These are phyloP conservation scores for Rhinogobio ventralis DNA, from an alignment of 2,797 vertebrate species.

Conservation along the genomic window DNA sequence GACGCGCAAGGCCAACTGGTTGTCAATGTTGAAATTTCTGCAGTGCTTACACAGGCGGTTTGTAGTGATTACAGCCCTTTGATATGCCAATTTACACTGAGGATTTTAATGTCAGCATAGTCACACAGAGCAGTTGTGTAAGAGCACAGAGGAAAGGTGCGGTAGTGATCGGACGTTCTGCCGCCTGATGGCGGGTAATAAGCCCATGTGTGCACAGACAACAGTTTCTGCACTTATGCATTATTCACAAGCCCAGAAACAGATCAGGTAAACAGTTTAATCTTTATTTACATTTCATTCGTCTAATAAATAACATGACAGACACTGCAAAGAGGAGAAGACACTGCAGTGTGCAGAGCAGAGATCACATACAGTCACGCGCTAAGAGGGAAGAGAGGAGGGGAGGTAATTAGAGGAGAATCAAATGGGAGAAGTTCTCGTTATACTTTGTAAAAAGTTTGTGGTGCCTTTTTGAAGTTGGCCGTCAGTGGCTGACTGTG, in stretches of 20 bases:
- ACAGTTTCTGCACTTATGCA: conserved; percentile 51
- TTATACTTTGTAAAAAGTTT: conserved; percentile 15
- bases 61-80: conserved; percentile 52
- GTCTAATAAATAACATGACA: conserved; percentile 54
- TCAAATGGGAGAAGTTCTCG: not conserved
- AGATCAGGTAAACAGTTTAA: conserved; percentile 58
- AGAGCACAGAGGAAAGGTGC: conserved; percentile 12
- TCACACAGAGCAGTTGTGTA: conserved; percentile 38
- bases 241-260: conserved; percentile 56
- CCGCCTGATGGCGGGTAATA: conserved; percentile 44
- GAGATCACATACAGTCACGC: conserved; percentile 39
- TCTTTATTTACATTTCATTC: conserved; percentile 55
- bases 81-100: conserved; percentile 48
- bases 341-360: conserved; percentile 14
- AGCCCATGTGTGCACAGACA: conserved; percentile 41
- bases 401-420: conserved; percentile 20
- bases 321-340: conserved; percentile 48
- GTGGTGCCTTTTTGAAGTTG: conserved; percentile 21
- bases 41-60: conserved; percentile 36
- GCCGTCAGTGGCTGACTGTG: not conserved
- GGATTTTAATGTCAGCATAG: conserved; percentile 49
- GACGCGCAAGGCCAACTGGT: conserved; percentile 19
- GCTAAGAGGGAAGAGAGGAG: not conserved
- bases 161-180: conserved; percentile 10
- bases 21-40: conserved; percentile 30